Conservation (phyloP, 2,888 invertebrate species). For the Callyntrura sp. region DNA sequence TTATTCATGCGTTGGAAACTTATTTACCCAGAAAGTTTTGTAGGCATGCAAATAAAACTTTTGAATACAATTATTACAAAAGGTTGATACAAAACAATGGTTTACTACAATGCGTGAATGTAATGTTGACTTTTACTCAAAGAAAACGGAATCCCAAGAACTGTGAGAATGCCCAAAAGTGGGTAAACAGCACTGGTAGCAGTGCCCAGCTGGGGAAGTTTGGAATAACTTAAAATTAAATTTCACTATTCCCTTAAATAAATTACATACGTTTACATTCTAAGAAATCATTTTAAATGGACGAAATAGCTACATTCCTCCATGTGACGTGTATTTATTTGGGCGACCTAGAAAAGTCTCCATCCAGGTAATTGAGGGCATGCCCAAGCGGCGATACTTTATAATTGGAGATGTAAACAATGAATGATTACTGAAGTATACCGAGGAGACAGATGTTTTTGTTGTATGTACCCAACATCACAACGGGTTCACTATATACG, state of each 20-base stretch:
- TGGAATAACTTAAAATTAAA: conserved; percentile 16
- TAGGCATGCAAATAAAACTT: too few relatives aligned
- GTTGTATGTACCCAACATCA: neutral
- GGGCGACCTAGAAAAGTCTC: conserved; percentile 20
- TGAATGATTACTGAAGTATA: conserved; percentile 13
- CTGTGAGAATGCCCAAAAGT: too few relatives aligned
- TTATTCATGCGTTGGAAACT: too few relatives aligned
- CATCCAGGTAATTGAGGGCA: conserved; percentile 5
- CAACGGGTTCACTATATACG: too few relatives aligned
- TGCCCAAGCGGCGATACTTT: neutral
- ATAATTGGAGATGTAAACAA: conserved; percentile 26
- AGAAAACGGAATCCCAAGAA: too few relatives aligned
- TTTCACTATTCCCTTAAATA: neutral
- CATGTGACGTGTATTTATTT: neutral
- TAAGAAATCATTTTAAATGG: neutral
- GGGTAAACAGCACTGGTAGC: too few relatives aligned
- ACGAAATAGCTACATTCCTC: neutral
- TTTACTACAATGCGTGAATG: too few relatives aligned
- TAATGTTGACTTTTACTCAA: too few relatives aligned
- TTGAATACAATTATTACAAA: too few relatives aligned
- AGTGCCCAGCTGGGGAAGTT: too few relatives aligned
- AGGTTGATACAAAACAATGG: too few relatives aligned
- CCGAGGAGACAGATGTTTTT: neutral
- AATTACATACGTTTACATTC: neutral
- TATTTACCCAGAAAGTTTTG: too few relatives aligned